phyloP scores from a whole-genome alignment of 37 sponge, comb jelly and placozoan species.

The Ianthella basta region DNA sequence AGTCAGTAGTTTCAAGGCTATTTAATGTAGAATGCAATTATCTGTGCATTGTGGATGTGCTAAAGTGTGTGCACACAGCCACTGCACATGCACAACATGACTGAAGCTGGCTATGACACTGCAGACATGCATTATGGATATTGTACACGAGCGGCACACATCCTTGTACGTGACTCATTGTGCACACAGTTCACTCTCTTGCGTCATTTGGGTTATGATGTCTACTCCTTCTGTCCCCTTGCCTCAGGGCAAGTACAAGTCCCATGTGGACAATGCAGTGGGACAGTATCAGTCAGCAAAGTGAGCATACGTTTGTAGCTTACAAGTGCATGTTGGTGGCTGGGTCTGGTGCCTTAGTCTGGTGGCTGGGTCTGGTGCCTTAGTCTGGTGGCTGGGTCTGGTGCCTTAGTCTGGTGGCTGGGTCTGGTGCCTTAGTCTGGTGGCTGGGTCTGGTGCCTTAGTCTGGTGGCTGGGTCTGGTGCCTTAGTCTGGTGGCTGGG shows the following conservation, averaged over 20 bases:
- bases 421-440: neutral
- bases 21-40: neutral
- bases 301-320: slow-evolving; percentile 10
- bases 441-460: neutral
- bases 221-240: neutral
- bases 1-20: no score
- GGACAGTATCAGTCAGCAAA: slow-evolving; percentile 76
- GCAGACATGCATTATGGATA: no score
- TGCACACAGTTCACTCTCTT: no score
- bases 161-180: no score
- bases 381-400: neutral
- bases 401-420: neutral
- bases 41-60: neutral
- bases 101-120: no score
- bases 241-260: slow-evolving; percentile 74
- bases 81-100: no score
- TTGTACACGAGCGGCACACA: no score
- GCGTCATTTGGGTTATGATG: no score
- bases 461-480: neutral
- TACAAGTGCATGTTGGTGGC: neutral
- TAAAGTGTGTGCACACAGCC: no score
- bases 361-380: neutral
- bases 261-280: slow-evolving; percentile 61
- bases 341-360: neutral
- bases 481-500: neutral